A percentile compares a stretch with the other conserved stretches of the same genome.
Conservation (phyloP, 2,888 invertebrate species). For the Dynastes grantii region DNA sequence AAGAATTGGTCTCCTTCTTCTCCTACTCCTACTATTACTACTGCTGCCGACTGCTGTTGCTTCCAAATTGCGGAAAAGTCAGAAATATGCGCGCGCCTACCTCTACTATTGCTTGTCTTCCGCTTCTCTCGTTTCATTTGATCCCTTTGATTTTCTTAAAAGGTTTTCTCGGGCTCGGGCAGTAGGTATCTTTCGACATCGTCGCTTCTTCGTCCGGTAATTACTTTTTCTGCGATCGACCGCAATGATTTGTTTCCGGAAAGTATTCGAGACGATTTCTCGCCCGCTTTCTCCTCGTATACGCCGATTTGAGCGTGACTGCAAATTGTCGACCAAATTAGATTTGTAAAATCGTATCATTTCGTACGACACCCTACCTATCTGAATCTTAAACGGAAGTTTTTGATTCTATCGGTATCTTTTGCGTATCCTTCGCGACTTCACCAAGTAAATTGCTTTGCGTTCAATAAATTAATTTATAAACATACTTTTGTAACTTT, state of each 20-base stretch:
- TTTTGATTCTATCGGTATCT: too few species aligned
- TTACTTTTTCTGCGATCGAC: slow-evolving; percentile 31
- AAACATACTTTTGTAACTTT: too few species aligned
- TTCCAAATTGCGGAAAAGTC: background rate
- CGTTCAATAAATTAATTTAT: too few species aligned
- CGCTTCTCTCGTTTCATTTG: slow-evolving; percentile 42
- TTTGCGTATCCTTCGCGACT: too few species aligned
- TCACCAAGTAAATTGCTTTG: too few species aligned
- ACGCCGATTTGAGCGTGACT: background rate
- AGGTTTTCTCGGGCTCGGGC: slow-evolving; percentile 34
- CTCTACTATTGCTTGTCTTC: background rate
- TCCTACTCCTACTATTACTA: background rate
- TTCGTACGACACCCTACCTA: too few species aligned
- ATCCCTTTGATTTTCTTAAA: slow-evolving; percentile 55
- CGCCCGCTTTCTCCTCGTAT: background rate
- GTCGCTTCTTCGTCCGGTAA: slow-evolving; percentile 14
- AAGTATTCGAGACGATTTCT: background rate
- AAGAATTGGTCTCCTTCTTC: background rate
- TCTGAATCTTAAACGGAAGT: too few species aligned
- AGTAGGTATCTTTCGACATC: slow-evolving; percentile 23
- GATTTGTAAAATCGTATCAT: too few species aligned
- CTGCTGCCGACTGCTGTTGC: background rate
- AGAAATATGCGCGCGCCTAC: background rate
- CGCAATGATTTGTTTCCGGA: slow-evolving; percentile 22
- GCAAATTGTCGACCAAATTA: background rate